Percentiles rank a stretch among this genome's conserved stretches.
These are phyloP conservation scores for Hydrotaea cyrtoneurina DNA, from an alignment of 2,888 invertebrate species.

Conservation along the genomic window DNA sequence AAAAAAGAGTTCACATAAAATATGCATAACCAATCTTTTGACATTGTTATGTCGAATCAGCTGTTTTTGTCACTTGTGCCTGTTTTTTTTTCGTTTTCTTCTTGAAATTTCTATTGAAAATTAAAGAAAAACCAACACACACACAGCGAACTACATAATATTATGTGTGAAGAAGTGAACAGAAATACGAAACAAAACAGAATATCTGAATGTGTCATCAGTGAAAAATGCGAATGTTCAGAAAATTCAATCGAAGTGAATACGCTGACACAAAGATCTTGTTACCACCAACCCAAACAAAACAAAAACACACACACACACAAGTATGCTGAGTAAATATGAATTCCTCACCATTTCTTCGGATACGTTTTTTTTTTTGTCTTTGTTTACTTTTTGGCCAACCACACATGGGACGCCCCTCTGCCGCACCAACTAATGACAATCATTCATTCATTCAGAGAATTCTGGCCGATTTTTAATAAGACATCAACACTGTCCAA, in stretches of 20 bases:
- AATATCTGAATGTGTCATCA: constrained; percentile 4
- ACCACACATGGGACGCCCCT: neutral
- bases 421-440: neutral
- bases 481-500: constrained; percentile 31
- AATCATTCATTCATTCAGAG: neutral
- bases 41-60: neutral
- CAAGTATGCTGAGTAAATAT: constrained; percentile 24
- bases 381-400: neutral
- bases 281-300: constrained; percentile 10
- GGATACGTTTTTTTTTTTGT: neutral
- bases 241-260: neutral
- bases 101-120: neutral
- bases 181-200: no score
- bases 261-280: neutral
- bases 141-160: neutral
- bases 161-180: neutral
- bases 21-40: neutral
- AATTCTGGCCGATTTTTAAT: neutral
- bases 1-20: neutral
- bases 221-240: neutral
- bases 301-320: no score
- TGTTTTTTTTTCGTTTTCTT: neutral
- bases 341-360: constrained; percentile 12
- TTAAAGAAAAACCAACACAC: neutral
- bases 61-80: neutral